Base-by-base conservation (phyloP, 2,113 vertebrate genomes). In the Heloderma charlesbogerti region DNA sequence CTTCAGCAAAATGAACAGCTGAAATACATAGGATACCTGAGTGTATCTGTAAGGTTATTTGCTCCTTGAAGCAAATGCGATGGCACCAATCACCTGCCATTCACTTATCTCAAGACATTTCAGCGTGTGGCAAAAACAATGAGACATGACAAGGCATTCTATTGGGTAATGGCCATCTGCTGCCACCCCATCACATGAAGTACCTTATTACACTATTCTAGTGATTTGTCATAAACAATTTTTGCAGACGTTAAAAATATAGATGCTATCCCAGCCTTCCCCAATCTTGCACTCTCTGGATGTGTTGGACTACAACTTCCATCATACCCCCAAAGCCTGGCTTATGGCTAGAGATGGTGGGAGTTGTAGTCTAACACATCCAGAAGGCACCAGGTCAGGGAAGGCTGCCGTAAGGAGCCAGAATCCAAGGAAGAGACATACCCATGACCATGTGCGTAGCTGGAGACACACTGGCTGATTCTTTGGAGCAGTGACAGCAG, bases 1-100 rank as follows among this genome's bases (percentile, higher is more conserved):
- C 97, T 97, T 97, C 95, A 97, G 97, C 96, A 95, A 97, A 97
- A 97, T 45, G 91, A 97, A 87, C 94, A 96, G 95, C 94, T 97
- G 96, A 98, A 96, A 96, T 0, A 75, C 90, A 80, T 6, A 51
- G 74, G 27, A 85, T 95, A 95, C 97, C 96, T 97, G 96, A 97
- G 95, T 94, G 95, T 91, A 88, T 96, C 96, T 96, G 96, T 95
- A 96, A 97, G 95, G 94, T 94, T 95, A 80, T 92, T 97, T 96
- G 95, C 95, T 95, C 75, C 95, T 95, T 94, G 86, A 95, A 95
- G 91, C 92, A 94, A 88, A 88, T 43, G 8, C 84, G 88, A 90
- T 86, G 8, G 88, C 91, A 0, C 0, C 77, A 88, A 95, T 87
- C 83, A 84, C 91, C 92, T 96, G 93, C 91, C 95, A 92, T 94